Evolutionary conservation across 2,888 invertebrate species (phyloP).

Genomic region (Eupithecia subfuscata): DNA sequence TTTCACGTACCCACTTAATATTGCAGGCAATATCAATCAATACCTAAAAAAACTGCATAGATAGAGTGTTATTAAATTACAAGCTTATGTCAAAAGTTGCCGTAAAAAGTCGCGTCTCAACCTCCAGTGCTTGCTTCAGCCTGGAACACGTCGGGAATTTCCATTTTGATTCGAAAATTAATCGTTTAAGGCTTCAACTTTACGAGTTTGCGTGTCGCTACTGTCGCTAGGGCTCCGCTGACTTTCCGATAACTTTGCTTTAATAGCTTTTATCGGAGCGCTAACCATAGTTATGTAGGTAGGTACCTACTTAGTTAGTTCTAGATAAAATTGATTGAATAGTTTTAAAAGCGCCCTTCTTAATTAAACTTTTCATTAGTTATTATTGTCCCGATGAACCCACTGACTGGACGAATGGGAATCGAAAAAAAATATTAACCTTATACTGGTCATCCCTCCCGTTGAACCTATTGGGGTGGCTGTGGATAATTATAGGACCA

Average conservation of each 20-base stretch:
- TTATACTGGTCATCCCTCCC: too few relatives aligned
- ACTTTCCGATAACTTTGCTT: conserved; percentile 32
- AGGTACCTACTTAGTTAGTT: too few relatives aligned
- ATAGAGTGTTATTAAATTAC: background rate
- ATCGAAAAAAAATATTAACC: too few relatives aligned
- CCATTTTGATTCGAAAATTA: conserved; percentile 41
- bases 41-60: background rate
- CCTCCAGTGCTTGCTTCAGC: conserved; percentile 12
- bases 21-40: background rate
- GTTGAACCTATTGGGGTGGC: too few relatives aligned
- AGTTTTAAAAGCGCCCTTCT: too few relatives aligned
- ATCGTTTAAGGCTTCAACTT: conserved; percentile 36
- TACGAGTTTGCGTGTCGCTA: conserved; percentile 38
- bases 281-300: conserved; percentile 19
- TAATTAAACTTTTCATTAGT: too few relatives aligned
- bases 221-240: conserved; percentile 32
- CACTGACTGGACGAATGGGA: too few relatives aligned
- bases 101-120: conserved; percentile 17
- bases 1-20: background rate
- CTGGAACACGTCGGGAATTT: conserved; percentile 37
- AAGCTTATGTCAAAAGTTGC: too few relatives aligned
- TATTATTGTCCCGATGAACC: too few relatives aligned
- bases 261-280: conserved; percentile 33
- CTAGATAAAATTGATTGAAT: too few relatives aligned
- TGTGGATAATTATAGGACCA: too few relatives aligned